Percentiles rank a stretch among this genome's conserved stretches.
These are phyloP conservation scores for Nanorana parkeri DNA, from an alignment of 2,113 vertebrate species.

Conservation along the genomic window DNA sequence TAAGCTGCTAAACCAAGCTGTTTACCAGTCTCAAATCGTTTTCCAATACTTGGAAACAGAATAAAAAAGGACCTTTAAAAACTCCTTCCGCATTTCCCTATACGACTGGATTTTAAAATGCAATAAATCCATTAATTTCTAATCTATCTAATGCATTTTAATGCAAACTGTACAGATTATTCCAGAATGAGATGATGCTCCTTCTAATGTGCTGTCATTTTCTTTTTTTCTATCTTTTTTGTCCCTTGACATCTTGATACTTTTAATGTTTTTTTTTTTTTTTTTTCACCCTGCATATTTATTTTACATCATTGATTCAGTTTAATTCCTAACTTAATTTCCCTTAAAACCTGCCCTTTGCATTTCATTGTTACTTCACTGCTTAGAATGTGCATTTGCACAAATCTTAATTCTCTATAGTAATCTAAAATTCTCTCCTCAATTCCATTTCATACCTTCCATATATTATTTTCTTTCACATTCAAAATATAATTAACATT, in stretches of 20 bases:
- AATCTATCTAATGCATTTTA: neutral
- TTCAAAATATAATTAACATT: constrained; percentile 45
- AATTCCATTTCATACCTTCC: constrained; percentile 34
- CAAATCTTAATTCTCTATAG: constrained; percentile 27
- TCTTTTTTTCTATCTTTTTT: neutral
- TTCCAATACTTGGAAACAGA: too few species aligned
- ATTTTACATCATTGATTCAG: constrained; percentile 44
- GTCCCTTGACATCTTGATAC: neutral
- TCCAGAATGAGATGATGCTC: neutral
- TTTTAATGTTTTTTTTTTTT: neutral
- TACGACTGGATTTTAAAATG: too few species aligned
- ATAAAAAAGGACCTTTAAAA: too few species aligned
- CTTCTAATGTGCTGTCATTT: neutral
- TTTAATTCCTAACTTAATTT: constrained; percentile 43
- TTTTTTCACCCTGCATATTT: constrained; percentile 14
- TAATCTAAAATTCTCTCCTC: constrained; percentile 37
- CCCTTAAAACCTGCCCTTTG: constrained; percentile 32
- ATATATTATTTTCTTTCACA: constrained; percentile 29
- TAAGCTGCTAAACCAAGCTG: too few species aligned
- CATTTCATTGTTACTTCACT: constrained; percentile 11
- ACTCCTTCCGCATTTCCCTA: too few species aligned
- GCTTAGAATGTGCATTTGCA: constrained; percentile 2
- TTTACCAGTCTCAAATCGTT: too few species aligned
- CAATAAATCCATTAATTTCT: neutral
- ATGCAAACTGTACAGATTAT: neutral